Conservation (phyloP, 1,140 invertebrate species). For the Cecropterus lyciades region DNA sequence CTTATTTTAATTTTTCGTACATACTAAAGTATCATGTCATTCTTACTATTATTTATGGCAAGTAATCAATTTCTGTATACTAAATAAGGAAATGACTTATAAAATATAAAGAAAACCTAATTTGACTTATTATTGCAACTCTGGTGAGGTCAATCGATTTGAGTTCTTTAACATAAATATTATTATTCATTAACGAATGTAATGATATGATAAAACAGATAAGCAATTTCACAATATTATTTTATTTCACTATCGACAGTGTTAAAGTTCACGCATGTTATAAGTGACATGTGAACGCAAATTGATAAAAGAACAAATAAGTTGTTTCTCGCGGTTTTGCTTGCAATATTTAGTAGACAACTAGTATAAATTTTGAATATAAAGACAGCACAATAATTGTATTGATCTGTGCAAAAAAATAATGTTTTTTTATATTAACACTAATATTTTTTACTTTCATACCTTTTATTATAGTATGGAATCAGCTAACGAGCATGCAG, state of each 20-base stretch:
- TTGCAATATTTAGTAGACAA: neutral
- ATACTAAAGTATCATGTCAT: no score
- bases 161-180: neutral
- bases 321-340: neutral
- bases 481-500: no score
- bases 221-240: slow-evolving; percentile 3
- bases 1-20: no score
- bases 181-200: neutral
- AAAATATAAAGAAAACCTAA: neutral
- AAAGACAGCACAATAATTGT: no score
- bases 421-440: no score
- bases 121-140: neutral
- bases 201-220: neutral
- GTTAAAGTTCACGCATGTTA: slow-evolving; percentile 23
- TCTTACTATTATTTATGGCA: no score
- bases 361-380: no score
- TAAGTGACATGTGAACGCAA: neutral
- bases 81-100: no score
- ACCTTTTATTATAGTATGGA: no score
- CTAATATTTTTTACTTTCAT: no score
- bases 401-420: no score
- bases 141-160: neutral
- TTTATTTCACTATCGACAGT: neutral
- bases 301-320: neutral
- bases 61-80: no score